phyloP scores from a whole-genome alignment of 37 sponge, comb jelly and placozoan genomes.

The Lycopodina hypogea region DNA sequence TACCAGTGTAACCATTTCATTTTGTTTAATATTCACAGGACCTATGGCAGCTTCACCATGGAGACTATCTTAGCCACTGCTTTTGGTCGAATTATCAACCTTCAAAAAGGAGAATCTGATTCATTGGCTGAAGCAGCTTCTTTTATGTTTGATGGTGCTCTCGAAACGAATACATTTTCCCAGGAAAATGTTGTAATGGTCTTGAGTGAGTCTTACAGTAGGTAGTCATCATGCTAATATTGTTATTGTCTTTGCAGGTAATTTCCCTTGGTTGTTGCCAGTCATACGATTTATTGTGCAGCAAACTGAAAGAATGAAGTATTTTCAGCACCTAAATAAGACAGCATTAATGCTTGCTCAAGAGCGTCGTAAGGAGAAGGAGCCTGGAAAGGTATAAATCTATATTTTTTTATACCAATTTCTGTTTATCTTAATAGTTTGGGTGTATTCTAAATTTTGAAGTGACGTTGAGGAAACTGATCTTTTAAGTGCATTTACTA shows the following conservation, averaged over 20 bases:
- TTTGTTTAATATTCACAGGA: constrained; percentile 14
- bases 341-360: not conserved
- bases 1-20: constrained; percentile 12
- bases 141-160: constrained; percentile 1
- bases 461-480: no score
- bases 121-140: constrained; percentile 36
- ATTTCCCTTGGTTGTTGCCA: constrained; percentile 28
- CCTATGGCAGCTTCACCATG: constrained; percentile 46
- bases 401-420: no score
- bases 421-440: no score
- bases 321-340: not conserved
- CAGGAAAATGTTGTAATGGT: not conserved
- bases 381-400: constrained; percentile 1
- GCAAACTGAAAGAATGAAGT: not conserved
- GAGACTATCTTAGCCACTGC: constrained; percentile 71
- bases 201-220: not conserved
- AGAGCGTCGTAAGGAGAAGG: not conserved
- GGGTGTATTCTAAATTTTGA: no score
- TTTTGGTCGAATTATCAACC: constrained; percentile 47
- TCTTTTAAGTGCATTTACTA: no score
- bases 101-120: constrained; percentile 47
- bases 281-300: not conserved
- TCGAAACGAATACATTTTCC: not conserved
- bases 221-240: not conserved
- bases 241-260: constrained; percentile 4